These are phyloP conservation scores for Hemaris fuciformis DNA, from an alignment of 2,888 invertebrate species.

Conservation along the genomic window DNA sequence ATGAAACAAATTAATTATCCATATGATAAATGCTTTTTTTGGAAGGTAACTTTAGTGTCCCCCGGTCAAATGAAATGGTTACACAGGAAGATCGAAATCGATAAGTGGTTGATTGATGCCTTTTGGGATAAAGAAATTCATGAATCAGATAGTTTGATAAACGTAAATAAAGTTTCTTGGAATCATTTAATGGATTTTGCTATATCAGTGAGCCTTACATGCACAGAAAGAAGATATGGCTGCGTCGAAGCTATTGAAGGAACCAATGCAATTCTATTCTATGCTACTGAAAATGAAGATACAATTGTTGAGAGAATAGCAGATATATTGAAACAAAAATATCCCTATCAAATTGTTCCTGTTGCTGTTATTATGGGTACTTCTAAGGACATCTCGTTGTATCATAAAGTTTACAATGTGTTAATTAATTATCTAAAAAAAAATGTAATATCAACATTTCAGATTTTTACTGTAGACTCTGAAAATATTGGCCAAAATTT, in stretches of 20 bases:
- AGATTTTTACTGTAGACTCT: slow-evolving; percentile 53
- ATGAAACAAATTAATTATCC: slow-evolving; percentile 74
- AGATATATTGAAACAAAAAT: slow-evolving; percentile 53
- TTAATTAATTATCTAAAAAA: slow-evolving; percentile 45
- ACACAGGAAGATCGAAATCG: slow-evolving; percentile 65
- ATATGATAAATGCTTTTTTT: slow-evolving; percentile 71
- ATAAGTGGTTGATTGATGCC: slow-evolving; percentile 70
- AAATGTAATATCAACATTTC: slow-evolving; percentile 60
- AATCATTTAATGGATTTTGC: slow-evolving; percentile 74
- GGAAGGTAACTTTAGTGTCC: slow-evolving; percentile 84
- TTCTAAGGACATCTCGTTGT: slow-evolving; percentile 30
- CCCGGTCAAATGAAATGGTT: slow-evolving; percentile 74
- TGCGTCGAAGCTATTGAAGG: slow-evolving; percentile 65
- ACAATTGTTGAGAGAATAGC: slow-evolving; percentile 49
- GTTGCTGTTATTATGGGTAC: slow-evolving; percentile 62
- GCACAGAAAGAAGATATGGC: slow-evolving; percentile 35
- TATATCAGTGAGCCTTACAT: slow-evolving; percentile 64
- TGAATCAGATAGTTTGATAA: slow-evolving; percentile 56
- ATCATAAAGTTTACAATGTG: slow-evolving; percentile 43
- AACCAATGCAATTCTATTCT: slow-evolving; percentile 66
- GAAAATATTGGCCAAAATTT: slow-evolving; percentile 52
- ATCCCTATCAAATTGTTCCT: slow-evolving; percentile 67
- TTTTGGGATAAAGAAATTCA: slow-evolving; percentile 66
- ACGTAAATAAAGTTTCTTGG: slow-evolving; percentile 70
- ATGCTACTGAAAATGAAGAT: slow-evolving; percentile 52